Base-by-base conservation (phyloP, 2,888 invertebrate species). In the Noctua pronuba region DNA sequence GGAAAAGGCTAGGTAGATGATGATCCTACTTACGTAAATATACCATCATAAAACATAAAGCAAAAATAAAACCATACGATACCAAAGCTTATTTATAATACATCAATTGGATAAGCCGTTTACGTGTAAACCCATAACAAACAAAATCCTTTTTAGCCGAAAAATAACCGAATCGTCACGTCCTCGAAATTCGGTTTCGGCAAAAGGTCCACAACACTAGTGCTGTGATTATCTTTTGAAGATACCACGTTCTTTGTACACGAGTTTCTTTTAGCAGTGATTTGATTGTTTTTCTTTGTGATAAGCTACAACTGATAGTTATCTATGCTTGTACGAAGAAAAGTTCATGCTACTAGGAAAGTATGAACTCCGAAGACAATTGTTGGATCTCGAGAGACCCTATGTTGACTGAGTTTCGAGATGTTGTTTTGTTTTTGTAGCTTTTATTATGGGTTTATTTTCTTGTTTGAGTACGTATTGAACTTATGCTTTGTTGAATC, bases 211-310 rank as follows among this genome's bases (percentile, higher is more conserved):
- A 64, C 65, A 73, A 38, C 82, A 80, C 86, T 87, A 82, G 38
- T 28, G n/a, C 24, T 8, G 38, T 52, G 73, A 81, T 82, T 79
- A 84, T 86, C 86, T 84, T 77, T 75, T 55, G 21, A 38, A 86
- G 86, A 87, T 87, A 86, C 77, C 66, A 65, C 64, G n/a, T 73
- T 69, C 79, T 84, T 86, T 86, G 76, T 73, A 71, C 41, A 74
- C 49, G 72, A 77, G 49, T 77, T 86, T 86, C 82, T 87, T 87
- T 87, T 74, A 31, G 38, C 70, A 52, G 60, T 78, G 80, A 79
- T 82, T 84, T 84, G 74, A 84, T 87, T 86, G 82, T 82, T 80
- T 80, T 87, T 86, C 82, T 82, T 80, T 84, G 84, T 75, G 84
- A 82, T 82, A 82, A 38, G 67, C 60, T 64, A 74, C 55, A 60